Conservation (phyloP, 1,140 invertebrate species). For the Antheraea pernyi region DNA sequence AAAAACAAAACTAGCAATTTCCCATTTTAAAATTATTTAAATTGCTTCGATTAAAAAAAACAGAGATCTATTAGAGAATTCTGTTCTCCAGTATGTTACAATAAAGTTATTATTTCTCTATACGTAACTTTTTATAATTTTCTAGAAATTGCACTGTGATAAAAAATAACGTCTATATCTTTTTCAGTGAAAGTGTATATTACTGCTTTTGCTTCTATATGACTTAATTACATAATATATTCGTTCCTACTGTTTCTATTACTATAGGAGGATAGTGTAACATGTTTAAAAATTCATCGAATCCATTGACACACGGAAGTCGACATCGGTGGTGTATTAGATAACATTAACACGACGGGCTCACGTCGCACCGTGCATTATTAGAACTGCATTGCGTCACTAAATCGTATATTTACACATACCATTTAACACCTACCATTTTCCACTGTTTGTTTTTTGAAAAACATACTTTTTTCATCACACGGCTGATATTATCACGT, state of each 20-base stretch:
- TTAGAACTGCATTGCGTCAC: background rate
- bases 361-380: background rate
- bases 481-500: conserved; percentile 21
- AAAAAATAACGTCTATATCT: too few species aligned
- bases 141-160: too few species aligned
- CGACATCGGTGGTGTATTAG: background rate
- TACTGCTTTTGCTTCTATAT: too few species aligned
- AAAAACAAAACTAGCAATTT: too few species aligned
- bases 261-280: background rate
- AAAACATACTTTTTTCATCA: conserved; percentile 54
- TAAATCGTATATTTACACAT: background rate
- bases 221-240: background rate
- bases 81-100: too few species aligned
- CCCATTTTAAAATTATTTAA: too few species aligned
- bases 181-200: too few species aligned
- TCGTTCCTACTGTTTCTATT: background rate
- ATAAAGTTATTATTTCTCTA: too few species aligned
- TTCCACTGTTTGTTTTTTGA: conserved; percentile 59
- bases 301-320: background rate
- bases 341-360: background rate
- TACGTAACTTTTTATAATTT: too few species aligned
- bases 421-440: conserved; percentile 45
- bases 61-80: too few species aligned
- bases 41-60: too few species aligned
- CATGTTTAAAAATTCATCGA: background rate